Percentiles rank a stretch among this genome's conserved stretches.
phyloP scores from a whole-genome alignment of 2,797 vertebrate species.

The Alcedo quadribrachys region DNA sequence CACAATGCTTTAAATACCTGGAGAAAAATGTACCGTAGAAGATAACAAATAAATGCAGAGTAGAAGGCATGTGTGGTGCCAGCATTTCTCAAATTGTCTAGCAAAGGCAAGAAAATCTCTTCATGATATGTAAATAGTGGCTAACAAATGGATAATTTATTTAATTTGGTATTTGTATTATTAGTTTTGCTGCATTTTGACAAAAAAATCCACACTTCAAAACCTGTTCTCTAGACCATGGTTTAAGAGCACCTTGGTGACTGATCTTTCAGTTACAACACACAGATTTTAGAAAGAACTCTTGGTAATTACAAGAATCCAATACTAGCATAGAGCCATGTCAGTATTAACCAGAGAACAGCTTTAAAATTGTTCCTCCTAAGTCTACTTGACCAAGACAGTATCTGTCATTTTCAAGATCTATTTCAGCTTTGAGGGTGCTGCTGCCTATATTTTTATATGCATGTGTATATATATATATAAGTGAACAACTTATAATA shows the following conservation, averaged over 20 bases:
- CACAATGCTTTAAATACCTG: not conserved
- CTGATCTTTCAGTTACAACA: not conserved
- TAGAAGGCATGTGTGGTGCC: not conserved
- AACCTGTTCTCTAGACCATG: not conserved
- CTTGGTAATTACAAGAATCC: not conserved
- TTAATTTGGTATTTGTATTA: not conserved
- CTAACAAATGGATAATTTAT: not conserved
- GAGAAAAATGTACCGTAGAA: not conserved
- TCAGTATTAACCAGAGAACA: not conserved
- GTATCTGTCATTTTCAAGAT: not conserved
- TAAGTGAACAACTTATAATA: not conserved
- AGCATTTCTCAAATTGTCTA: not conserved
- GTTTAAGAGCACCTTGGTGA: not conserved
- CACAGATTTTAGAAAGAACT: not conserved
- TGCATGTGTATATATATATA: not conserved
- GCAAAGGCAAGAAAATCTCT: not conserved
- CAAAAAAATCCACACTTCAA: not conserved
- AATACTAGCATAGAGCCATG: not conserved
- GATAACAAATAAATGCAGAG: not conserved
- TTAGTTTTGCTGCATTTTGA: not conserved
- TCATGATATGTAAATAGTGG: not conserved
- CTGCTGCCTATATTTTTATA: not conserved
- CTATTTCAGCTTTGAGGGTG: not conserved
- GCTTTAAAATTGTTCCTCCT: fast-evolving
- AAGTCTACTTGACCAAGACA: not conserved